These are phyloP conservation scores for Stenodema calcarata DNA, from an alignment of 2,888 invertebrate genomes.

Conservation along the genomic window DNA sequence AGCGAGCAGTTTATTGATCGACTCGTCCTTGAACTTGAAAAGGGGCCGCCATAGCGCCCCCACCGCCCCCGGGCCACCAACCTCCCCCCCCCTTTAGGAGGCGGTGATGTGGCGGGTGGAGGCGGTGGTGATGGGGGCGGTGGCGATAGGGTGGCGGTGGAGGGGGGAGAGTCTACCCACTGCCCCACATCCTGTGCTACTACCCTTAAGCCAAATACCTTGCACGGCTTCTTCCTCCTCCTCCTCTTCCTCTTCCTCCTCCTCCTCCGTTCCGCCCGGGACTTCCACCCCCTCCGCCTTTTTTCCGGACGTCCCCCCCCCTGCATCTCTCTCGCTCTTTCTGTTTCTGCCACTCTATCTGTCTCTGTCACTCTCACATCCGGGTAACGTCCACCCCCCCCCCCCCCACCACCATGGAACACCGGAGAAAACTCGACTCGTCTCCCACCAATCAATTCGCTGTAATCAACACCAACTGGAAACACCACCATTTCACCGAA, in stretches of 20 bases:
- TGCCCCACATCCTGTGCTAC: constrained; percentile 11
- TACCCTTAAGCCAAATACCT: constrained; percentile 28
- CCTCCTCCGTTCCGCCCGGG: neutral
- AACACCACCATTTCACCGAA: no score
- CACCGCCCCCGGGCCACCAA: neutral
- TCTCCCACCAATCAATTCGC: neutral
- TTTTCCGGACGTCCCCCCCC: neutral
- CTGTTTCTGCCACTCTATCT: no score
- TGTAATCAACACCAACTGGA: no score
- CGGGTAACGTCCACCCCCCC: neutral
- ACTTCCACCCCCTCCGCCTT: neutral
- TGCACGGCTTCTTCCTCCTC: constrained; percentile 4
- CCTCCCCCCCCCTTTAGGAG: neutral
- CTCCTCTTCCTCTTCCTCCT: neutral
- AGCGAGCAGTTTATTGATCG: constrained; percentile 23
- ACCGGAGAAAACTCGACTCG: neutral
- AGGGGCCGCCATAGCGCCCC: constrained; percentile 26
- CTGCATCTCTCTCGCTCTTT: neutral
- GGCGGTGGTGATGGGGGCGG: neutral
- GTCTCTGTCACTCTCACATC: neutral
- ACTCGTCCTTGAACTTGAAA: constrained; percentile 29
- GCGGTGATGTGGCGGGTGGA: neutral
- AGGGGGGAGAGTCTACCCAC: neutral
- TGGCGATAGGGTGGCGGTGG: neutral
- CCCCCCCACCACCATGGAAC: neutral